phyloP scores from a whole-genome alignment of 2,888 invertebrate species.

The Leptopilina drosophilae region DNA sequence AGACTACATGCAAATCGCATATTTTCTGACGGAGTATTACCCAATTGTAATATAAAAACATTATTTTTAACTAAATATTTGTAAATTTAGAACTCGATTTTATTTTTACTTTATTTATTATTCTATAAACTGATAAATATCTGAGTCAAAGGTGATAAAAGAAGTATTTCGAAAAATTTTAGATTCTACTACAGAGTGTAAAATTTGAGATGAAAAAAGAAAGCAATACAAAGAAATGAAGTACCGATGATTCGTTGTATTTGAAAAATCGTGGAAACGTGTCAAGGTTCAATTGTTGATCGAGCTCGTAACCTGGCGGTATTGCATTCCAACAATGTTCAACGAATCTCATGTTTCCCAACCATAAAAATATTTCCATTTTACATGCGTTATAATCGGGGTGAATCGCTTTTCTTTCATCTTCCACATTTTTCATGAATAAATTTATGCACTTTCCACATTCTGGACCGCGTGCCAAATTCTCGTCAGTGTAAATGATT shows the following conservation, averaged over 20 bases:
- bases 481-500: conserved; percentile 77
- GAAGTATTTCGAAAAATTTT: not conserved
- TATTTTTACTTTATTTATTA: no score
- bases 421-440: conserved; percentile 64
- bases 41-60: no score
- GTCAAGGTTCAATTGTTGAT: conserved; percentile 60
- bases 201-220: not conserved
- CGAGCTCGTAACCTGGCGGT: conserved; percentile 70
- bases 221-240: not conserved
- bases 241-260: conserved; percentile 68
- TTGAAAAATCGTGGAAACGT: conserved; percentile 69
- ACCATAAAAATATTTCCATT: conserved; percentile 71
- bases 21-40: no score
- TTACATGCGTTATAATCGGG: conserved; percentile 68
- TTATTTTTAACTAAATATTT: no score
- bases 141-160: not conserved
- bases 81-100: no score
- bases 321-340: conserved; percentile 69
- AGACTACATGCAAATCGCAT: no score
- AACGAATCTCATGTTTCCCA: conserved; percentile 67
- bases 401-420: conserved; percentile 49
- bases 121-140: no score
- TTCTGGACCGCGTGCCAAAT: conserved; percentile 76
- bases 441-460: conserved; percentile 77
- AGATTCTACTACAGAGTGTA: not conserved